Evolutionary conservation across 1,140 invertebrate genomes (phyloP), one percentile per base, ranked within the genome.

Genomic region (Anoplolepis gracilipes): DNA sequence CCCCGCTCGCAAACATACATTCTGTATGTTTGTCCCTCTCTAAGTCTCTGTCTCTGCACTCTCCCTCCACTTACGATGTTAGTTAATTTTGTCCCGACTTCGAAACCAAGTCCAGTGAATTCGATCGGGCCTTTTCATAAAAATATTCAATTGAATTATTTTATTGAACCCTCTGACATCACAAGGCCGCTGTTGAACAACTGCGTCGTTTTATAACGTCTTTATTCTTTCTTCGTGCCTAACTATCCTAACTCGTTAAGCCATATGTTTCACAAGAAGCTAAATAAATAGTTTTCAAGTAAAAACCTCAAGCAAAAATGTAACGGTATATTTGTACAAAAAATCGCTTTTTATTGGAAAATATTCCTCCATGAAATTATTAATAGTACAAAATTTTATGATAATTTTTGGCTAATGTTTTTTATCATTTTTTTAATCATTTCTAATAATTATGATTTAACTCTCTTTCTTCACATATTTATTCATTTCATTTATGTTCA

Each of bases 71-170:
- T n/a, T 67, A 28, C 30, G 10, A 33, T 57, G 36, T 22, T n/a
- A n/a, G 39, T 4, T 82, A 81, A 61, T 69, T 79, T 79, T 69
- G 62, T 85, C 25, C 11, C 36, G n/a, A 36, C 73, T 78, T 28
- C 13, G 19, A 13, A 33, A 16, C 19, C 33, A n/a, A n/a, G 16
- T 25, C 28, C 53, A 28, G 39, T 55, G 6, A 49, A 39, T 76
- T 22, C 25, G 30, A 64, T 76, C 70, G 39, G 25, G 36, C 22
- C 33, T 46, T 79, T 79, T 36, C 42, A 46, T 28, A 53, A 69
- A 57, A 65, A 28, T 53, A n/a, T 42, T 42, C 6, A 65, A 36
- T 65, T 67, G 42, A 65, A 36, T 67, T 67, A 39, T 49, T 19
- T 49, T 49, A 49, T 49, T 19, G 6, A 49, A 16, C 13, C 16